phyloP scores from a whole-genome alignment of 1,140 invertebrate genomes.

The Sitodiplosis mosellana region DNA sequence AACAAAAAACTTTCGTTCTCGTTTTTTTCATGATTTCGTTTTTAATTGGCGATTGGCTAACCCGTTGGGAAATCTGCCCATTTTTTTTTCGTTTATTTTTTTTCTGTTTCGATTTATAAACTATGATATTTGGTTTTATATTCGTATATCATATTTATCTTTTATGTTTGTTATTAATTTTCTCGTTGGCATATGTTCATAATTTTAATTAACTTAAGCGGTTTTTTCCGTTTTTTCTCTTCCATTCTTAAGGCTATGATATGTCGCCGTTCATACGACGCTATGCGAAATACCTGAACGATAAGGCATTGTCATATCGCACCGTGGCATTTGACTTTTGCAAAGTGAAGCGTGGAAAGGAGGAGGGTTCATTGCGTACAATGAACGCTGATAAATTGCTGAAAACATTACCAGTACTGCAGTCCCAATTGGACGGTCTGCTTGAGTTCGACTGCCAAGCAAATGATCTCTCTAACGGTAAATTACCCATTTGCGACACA shows the following conservation, averaged over 20 bases:
- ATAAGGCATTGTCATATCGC: slow-evolving; percentile 95
- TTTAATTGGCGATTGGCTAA: neutral
- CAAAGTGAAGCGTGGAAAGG: slow-evolving; percentile 97
- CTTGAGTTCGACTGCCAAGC: slow-evolving; percentile 95
- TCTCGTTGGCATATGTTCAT: slow-evolving; percentile 1
- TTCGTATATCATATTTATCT: slow-evolving; percentile 1
- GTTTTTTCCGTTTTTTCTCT: neutral
- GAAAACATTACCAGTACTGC: slow-evolving; percentile 90
- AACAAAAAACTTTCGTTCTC: too few species aligned
- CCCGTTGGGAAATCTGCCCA: neutral
- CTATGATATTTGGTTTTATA: neutral
- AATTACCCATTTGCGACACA: neutral
- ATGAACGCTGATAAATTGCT: slow-evolving; percentile 96
- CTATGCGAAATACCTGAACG: slow-evolving; percentile 97
- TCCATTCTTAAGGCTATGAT: slow-evolving; percentile 70
- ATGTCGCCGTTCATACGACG: slow-evolving; percentile 98
- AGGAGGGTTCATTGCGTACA: slow-evolving; percentile 88
- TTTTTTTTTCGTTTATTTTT: neutral
- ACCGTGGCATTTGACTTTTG: slow-evolving; percentile 99
- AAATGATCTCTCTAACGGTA: slow-evolving; percentile 90
- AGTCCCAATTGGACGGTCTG: slow-evolving; percentile 85
- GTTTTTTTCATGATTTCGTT: neutral
- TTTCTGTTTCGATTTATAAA: neutral
- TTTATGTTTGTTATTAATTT: slow-evolving; percentile 5
- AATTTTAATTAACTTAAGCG: neutral